phyloP scores from a whole-genome alignment of 64 coral and sea anemone genomes.

The Pocillopora verrucosa region DNA sequence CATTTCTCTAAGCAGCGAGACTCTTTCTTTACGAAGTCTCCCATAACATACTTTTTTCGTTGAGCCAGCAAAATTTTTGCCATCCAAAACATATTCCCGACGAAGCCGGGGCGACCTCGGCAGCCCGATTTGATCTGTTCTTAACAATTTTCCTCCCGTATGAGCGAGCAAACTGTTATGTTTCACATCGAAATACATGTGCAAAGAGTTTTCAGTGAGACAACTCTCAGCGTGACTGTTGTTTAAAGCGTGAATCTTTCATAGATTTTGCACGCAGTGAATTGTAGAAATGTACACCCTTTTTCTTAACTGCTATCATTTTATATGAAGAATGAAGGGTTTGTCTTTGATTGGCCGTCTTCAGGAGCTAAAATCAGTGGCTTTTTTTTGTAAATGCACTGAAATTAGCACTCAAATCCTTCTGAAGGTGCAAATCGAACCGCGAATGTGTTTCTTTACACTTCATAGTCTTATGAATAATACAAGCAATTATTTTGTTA shows the following conservation, averaged over 20 bases:
- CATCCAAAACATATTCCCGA: background rate
- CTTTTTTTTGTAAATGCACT: background rate
- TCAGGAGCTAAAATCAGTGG: background rate
- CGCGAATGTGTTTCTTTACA: too few relatives aligned
- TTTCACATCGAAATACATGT: background rate
- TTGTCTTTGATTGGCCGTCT: background rate
- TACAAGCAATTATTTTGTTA: too few relatives aligned
- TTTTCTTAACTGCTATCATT: background rate
- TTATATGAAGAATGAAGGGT: background rate
- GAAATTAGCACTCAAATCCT: background rate
- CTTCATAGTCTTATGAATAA: too few relatives aligned
- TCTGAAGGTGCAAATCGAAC: background rate
- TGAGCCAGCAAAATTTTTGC: background rate
- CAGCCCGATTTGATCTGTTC: background rate
- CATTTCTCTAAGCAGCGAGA: background rate
- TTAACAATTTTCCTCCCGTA: background rate
- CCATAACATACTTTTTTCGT: slow-evolving; percentile 10
- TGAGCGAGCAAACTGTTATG: background rate
- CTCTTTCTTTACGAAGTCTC: slow-evolving; percentile 1
- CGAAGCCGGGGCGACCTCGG: background rate
- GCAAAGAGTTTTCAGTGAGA: background rate
- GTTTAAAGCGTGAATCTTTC: background rate
- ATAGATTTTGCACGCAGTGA: background rate
- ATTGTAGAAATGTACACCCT: background rate
- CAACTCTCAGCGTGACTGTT: background rate